Evolutionary conservation across 2,888 invertebrate species (phyloP).

Genomic region (Polyommatus iphigenia): DNA sequence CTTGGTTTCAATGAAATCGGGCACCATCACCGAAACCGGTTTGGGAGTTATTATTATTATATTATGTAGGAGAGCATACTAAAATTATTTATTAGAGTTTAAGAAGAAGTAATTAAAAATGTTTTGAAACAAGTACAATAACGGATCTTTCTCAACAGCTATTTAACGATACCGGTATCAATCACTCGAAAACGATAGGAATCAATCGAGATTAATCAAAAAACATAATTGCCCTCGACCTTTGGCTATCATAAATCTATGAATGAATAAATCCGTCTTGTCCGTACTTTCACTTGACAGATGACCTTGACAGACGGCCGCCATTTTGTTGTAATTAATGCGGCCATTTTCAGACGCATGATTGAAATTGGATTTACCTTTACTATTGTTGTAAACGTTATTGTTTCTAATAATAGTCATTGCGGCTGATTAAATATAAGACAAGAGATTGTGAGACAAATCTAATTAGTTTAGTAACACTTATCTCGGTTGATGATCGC

Average conservation of each 20-base stretch:
- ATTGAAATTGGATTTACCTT: conserved; percentile 34
- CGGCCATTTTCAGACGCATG: conserved; percentile 36
- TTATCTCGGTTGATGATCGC: neutral
- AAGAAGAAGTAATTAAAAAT: neutral
- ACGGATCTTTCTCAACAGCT: conserved; percentile 37
- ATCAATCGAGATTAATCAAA: conserved; percentile 38
- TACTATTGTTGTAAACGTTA: conserved; percentile 20
- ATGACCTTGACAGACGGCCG: conserved; percentile 48
- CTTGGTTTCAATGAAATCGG: too few relatives aligned
- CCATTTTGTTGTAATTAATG: conserved; percentile 41
- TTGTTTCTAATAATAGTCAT: conserved; percentile 20
- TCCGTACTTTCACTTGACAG: conserved; percentile 51
- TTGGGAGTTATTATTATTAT: too few relatives aligned
- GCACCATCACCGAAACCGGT: too few relatives aligned
- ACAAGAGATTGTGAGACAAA: conserved; percentile 11
- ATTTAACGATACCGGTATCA: conserved; percentile 37
- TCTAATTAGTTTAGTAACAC: conserved; percentile 7
- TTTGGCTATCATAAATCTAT: conserved; percentile 50
- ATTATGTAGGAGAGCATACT: too few relatives aligned
- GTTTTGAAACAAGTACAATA: conserved; percentile 10
- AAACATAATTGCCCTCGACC: conserved; percentile 50
- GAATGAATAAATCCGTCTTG: conserved; percentile 40
- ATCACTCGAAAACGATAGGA: conserved; percentile 37
- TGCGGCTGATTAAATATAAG: neutral
- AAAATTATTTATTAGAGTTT: neutral